Evolutionary conservation across 2,888 invertebrate species (phyloP), one percentile per base, ranked within the genome.

Genomic region (Apamea anceps): DNA sequence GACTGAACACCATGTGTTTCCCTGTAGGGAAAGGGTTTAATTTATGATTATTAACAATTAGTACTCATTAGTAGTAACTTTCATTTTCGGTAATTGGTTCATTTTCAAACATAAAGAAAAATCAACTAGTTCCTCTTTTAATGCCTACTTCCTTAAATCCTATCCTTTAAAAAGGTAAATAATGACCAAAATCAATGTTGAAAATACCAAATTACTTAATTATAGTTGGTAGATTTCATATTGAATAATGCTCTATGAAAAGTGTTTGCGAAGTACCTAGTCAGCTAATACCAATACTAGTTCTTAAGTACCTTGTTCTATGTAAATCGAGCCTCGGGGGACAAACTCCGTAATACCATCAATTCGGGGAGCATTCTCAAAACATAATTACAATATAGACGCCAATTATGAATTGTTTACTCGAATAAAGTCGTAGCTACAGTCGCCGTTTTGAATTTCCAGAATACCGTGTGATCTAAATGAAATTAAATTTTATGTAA

Each of bases 321-420:
- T 91, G 90, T 85, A 85, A 91, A 91, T 91, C 51, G 25, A 73
- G 65, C n/a, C 77, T 82, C 82, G 5, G 37, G 81, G 74, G 84
- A 88, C 79, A 54, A 80, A 76, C 74, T 76, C 42, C 28, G 65
- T 84, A 79, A 84, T 82, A 84, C 62, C 75, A 71, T 74, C 54
- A 73, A 81, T 75, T 81, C 68, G 32, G 70, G 15, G 57, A 74
- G n/a, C 67, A 67, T 77, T 75, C 74, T 72, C 60, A 28, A 76
- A 72, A 66, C 37, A 42, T 80, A 81, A 80, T 85, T 71, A 85
- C 78, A 75, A 67, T 73, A 45, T 72, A 32, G 28, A n/a, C 54
- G 28, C 15, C n/a, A 12, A 63, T 57, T 70, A 72, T 45, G n/a
- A 63, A n/a, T 66, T 66, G 2, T 37, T 72, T 65, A 6, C 18